Evolutionary conservation across 2,797 vertebrate genomes (phyloP).

Genomic region (Prionace glauca): DNA sequence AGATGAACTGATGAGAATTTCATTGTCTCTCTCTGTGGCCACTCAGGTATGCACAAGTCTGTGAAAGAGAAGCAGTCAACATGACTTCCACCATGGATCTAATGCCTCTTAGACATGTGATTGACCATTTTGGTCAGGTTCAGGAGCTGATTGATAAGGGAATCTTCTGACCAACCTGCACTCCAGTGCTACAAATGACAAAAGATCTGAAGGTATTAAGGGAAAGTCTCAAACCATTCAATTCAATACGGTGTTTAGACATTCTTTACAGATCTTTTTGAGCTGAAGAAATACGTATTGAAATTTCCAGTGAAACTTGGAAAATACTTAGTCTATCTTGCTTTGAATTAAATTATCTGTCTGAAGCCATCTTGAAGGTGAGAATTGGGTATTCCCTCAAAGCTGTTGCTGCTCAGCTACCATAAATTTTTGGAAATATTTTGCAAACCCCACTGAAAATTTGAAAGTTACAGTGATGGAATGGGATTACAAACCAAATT

Average conservation of each 20-base stretch:
- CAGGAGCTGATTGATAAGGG: too few relatives aligned
- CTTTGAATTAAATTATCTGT: background rate
- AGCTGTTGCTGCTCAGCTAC: background rate
- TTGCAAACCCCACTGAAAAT: background rate
- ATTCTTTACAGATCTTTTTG: background rate
- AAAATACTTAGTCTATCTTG: background rate
- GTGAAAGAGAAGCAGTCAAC: too few relatives aligned
- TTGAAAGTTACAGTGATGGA: background rate
- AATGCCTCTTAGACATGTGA: too few relatives aligned
- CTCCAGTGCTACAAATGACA: too few relatives aligned
- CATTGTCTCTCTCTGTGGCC: too few relatives aligned
- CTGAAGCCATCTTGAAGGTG: background rate
- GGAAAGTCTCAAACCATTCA: background rate
- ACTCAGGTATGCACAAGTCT: too few relatives aligned
- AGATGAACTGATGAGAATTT: too few relatives aligned
- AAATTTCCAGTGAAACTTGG: background rate
- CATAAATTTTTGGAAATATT: background rate
- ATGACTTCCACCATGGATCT: too few relatives aligned
- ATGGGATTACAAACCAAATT: background rate
- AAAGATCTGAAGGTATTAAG: background rate
- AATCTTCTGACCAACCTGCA: too few relatives aligned
- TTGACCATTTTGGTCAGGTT: too few relatives aligned
- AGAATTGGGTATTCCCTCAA: too few relatives aligned
- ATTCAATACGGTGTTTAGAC: background rate
- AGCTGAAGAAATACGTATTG: conserved; percentile 6